Base-by-base conservation (phyloP, 2,888 invertebrate genomes). In the Acleris sparsana region DNA sequence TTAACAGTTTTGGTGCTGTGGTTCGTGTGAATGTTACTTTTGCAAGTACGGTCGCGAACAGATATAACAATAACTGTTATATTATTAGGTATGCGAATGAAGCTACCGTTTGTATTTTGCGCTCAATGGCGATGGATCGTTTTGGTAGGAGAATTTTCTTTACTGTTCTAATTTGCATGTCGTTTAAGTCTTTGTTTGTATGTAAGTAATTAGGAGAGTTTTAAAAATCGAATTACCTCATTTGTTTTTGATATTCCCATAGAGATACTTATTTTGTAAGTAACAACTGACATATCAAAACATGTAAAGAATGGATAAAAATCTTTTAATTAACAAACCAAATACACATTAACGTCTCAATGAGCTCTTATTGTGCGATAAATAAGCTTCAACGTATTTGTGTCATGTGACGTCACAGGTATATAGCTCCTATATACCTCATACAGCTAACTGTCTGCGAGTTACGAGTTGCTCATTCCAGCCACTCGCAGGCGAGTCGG, bases 61-160 rank as follows among this genome's bases (percentile, higher is more conserved):
- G 80, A 79, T 87, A 87, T 87, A 86, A 84, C 86, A 86, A 86
- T 88, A 87, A 87, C 86, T 87, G 83, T 87, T 85, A 82, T 87
- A 86, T 84, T 85, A 86, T 85, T 85, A 84, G 80, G 82, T 86
- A 86, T 84, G 84, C 86, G 75, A 84, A 77, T 84, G 83, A 82
- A 83, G 82, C 85, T 69, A 66, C 70, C 70, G 70, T 69, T 83
- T 83, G 73, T 85, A 82, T 84, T 88, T 88, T 85, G 86, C 85
- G 85, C 87, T 82, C 83, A 83, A 87, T 84, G 84, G 84, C 83
- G 85, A 87, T 82, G 86, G 87, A 88, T 87, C 80, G 78, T 83
- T 83, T 82, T 80, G 80, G 75, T 84, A 84, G 84, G 86, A 67
- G 84, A 86, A 86, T 83, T 80, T 83, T 86, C 85, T 84, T 85